Base-by-base conservation (phyloP, 2,113 vertebrate genomes). In the Cairina moschata region DNA sequence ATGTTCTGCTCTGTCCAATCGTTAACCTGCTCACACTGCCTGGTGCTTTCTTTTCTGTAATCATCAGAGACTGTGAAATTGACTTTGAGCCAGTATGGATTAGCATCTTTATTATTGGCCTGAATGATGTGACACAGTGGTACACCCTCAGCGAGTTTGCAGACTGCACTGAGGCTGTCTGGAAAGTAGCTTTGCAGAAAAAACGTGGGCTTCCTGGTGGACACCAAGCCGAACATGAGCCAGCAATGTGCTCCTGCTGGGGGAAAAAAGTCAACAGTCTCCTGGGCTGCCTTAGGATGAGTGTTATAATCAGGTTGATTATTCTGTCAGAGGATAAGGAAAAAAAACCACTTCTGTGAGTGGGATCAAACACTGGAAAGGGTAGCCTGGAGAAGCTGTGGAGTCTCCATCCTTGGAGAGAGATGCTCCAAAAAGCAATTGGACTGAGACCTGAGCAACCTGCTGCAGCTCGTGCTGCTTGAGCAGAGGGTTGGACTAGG, bases 281-380 rank as follows among this genome's bases (percentile, higher is more conserved):
- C 32, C 71, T 4, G n/a, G 34, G 62, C 46, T 46, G 23, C 8
- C 1, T 7, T 15, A 38, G 63, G 17, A 42, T 11, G 2, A 14
- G 69, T 13, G 44, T 62, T 60, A n/a, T n/a, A 29, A 15, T 38
- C 46, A 20, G 32, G 36, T 3, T 1, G 54, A 8, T 20, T 22
- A 4, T 38, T 13, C 44, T n/a, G 36, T 3, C 62, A 54, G 69
- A 66, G 26, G 7, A 3, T 0, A 23, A 7, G n/a, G 14, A 4
- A 36, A 8, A n/a, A 6, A 7, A 29, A 0, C 18, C 18, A 36
- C 31, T 82, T 16, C 8, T 7, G 15, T 38, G 18, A n/a, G 52
- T 16, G 40, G 26, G 15, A 28, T 38, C 0, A 1, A 13, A 3
- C 44, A 9, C 28, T 46, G 9, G 18, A 25, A 5, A 2, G 11